These are phyloP conservation scores for Hoplodrina blanda DNA, from an alignment of 2,888 invertebrate species.

Conservation along the genomic window DNA sequence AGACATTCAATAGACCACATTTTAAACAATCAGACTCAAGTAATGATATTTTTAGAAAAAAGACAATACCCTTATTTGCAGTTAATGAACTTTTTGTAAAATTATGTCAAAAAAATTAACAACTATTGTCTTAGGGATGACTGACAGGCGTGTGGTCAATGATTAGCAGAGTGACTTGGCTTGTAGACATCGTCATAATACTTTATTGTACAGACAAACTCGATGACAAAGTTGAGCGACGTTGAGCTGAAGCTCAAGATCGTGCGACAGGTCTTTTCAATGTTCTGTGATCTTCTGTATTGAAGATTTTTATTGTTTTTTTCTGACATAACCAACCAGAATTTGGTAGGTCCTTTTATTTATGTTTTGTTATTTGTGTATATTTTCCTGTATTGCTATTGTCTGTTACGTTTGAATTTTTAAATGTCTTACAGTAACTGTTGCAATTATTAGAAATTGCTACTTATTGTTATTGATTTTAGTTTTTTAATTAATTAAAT, in stretches of 20 bases:
- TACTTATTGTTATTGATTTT: background rate
- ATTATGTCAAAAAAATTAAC: slow-evolving; percentile 61
- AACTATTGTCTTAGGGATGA: slow-evolving; percentile 74
- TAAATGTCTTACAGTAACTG: background rate
- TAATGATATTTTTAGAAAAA: slow-evolving; percentile 5
- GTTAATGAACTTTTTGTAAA: slow-evolving; percentile 55
- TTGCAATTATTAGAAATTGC: background rate
- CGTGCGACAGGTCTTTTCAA: slow-evolving; percentile 37
- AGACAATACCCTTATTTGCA: slow-evolving; percentile 41
- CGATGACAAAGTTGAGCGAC: slow-evolving; percentile 64
- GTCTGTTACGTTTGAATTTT: slow-evolving; percentile 10
- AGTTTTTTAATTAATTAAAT: background rate
- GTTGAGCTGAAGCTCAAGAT: slow-evolving; percentile 54
- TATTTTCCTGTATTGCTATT: background rate
- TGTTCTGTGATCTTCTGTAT: slow-evolving; percentile 13
- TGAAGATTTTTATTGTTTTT: slow-evolving; percentile 11
- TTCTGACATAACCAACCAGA: slow-evolving; percentile 19
- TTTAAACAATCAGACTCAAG: background rate
- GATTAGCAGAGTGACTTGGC: slow-evolving; percentile 71
- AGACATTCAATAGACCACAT: background rate
- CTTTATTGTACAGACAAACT: slow-evolving; percentile 69
- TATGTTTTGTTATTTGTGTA: background rate
- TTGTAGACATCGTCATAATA: slow-evolving; percentile 69
- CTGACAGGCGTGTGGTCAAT: slow-evolving; percentile 77
- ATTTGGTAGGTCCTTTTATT: slow-evolving; percentile 13